A percentile compares a stretch with the other conserved stretches of the same genome.
Evolutionary conservation across 1,140 invertebrate genomes (phyloP).

Genomic region (Caenorhabditis inopinata): DNA sequence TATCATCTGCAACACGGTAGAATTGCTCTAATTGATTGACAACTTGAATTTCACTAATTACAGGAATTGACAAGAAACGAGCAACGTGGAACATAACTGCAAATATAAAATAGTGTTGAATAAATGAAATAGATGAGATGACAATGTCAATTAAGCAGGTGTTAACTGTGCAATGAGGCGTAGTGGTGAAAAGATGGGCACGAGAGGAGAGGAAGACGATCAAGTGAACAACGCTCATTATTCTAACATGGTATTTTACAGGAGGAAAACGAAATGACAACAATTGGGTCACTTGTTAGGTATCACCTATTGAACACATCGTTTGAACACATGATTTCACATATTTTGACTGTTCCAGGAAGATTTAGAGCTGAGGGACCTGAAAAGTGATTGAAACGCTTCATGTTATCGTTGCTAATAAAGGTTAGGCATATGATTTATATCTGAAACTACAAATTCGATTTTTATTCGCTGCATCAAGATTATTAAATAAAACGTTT

Average conservation of each 20-base stretch:
- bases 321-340: slow-evolving; percentile 10
- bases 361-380: no score
- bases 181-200: neutral
- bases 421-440: no score
- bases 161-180: slow-evolving; percentile 11
- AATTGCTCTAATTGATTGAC: no score
- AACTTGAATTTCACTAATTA: no score
- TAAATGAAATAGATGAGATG: neutral
- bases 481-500: no score
- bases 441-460: no score
- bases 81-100: neutral
- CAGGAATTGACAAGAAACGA: neutral
- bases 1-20: no score
- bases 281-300: slow-evolving; percentile 25
- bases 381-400: no score
- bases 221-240: slow-evolving; percentile 23
- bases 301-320: neutral
- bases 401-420: no score
- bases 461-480: no score
- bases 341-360: neutral
- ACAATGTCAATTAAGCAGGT: slow-evolving; percentile 11
- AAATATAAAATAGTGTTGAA: no score
- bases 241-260: slow-evolving; percentile 23
- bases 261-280: neutral
- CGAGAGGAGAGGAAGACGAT: neutral